These are phyloP conservation scores for Paracentrotus lividus DNA, from an alignment of 53 echinoderm and acorn worm species.

Conservation along the genomic window DNA sequence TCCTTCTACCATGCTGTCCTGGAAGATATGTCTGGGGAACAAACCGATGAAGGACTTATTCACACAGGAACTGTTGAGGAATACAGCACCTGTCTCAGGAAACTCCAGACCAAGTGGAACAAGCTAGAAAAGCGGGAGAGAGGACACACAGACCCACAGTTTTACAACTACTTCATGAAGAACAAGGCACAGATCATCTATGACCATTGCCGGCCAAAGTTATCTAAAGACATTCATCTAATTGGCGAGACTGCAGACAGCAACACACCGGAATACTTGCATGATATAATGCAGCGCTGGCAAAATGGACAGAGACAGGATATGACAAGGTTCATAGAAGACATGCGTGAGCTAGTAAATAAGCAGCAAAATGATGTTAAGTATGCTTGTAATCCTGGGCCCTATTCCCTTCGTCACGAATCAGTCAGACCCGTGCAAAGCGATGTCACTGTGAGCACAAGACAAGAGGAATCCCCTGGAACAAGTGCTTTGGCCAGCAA, in stretches of 20 bases:
- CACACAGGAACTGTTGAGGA: slow-evolving; percentile 61
- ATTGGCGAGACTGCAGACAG: slow-evolving; percentile 56
- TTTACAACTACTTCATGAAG: slow-evolving; percentile 58
- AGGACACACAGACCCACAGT: slow-evolving; percentile 43
- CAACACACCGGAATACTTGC: slow-evolving; percentile 69
- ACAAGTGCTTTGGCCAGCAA: slow-evolving; percentile 36
- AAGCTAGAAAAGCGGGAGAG: slow-evolving; percentile 47
- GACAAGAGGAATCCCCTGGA: slow-evolving; percentile 22
- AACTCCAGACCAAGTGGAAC: slow-evolving; percentile 69
- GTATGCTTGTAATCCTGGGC: slow-evolving; percentile 58
- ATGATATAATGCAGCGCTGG: slow-evolving; percentile 62
- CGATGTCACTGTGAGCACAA: too few species aligned
- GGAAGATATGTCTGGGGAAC: slow-evolving; percentile 36
- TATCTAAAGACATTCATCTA: slow-evolving; percentile 50
- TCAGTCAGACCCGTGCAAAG: not conserved
- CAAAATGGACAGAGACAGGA: slow-evolving; percentile 53
- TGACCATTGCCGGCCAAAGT: slow-evolving; percentile 60
- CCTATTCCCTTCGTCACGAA: slow-evolving; percentile 51
- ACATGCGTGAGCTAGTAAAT: slow-evolving; percentile 56
- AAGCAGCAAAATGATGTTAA: slow-evolving; percentile 61
- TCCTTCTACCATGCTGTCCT: slow-evolving; percentile 50
- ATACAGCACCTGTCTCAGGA: slow-evolving; percentile 36
- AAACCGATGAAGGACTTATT: slow-evolving; percentile 58
- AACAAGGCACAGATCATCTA: slow-evolving; percentile 59
- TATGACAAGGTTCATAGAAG: slow-evolving; percentile 58